Evolutionary conservation across 2,797 vertebrate genomes (phyloP).

Genomic region (Alectoris magna): DNA sequence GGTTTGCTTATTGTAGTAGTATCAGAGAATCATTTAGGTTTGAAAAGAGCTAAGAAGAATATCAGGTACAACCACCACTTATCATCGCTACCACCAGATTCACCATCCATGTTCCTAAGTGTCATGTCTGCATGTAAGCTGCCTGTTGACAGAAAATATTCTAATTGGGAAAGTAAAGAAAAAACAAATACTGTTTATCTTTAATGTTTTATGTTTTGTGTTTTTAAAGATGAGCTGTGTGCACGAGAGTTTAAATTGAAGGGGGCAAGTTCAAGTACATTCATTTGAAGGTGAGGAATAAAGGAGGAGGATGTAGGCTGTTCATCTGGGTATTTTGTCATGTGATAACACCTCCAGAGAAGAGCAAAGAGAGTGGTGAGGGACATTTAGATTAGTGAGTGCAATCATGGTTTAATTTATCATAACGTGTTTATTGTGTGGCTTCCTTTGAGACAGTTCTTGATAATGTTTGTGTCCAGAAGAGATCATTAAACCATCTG

Average conservation of each 20-base stretch:
- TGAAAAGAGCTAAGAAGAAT: no score
- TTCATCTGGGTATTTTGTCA: not conserved
- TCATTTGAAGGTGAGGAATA: not conserved
- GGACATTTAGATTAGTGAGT: not conserved
- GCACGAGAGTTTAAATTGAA: not conserved
- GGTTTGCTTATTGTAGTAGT: no score
- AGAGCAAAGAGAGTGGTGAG: not conserved
- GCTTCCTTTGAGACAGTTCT: not conserved
- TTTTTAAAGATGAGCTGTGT: not conserved
- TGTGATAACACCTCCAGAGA: not conserved
- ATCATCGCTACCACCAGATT: no score
- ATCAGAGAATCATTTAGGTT: no score
- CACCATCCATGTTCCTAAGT: no score
- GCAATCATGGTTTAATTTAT: not conserved
- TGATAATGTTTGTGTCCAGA: not conserved
- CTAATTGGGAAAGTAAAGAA: slow-evolving; percentile 11
- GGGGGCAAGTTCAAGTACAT: not conserved
- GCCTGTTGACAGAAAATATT: slow-evolving; percentile 3
- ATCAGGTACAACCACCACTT: no score
- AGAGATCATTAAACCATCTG: not conserved
- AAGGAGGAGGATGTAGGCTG: not conserved
- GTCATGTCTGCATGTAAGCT: no score
- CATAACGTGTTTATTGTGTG: not conserved
- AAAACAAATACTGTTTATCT: not conserved
- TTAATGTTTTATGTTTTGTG: not conserved